Evolutionary conservation across 2,797 vertebrate genomes (phyloP), one percentile per base, ranked within the genome.

Genomic region (Galaxias olidus): DNA sequence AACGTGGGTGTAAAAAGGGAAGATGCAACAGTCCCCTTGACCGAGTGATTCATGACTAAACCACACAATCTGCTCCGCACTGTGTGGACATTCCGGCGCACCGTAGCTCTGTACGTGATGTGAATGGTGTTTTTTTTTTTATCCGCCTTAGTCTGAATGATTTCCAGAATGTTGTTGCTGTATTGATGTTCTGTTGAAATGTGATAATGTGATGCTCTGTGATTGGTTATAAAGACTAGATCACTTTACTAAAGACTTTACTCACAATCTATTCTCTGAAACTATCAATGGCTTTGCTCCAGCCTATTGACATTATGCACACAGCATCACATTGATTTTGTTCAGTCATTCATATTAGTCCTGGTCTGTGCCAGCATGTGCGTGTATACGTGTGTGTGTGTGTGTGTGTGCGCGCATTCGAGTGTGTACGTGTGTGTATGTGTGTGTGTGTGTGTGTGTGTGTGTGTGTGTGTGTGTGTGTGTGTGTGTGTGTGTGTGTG

Each of bases 41-140:
- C 84, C 8, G 69, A 79, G 78, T 88, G 87, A 88, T 88, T 88
- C 87, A 85, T 88, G 85, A 77, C 81, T 79, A 83, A 84, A 81
- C 84, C 82, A 50, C 19, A 41, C 53, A 75, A 82, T 78, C 78
- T 72, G 77, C 76, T 65, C 84, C 72, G 84, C 82, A 68, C 82
- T 77, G 82, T 88, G 85, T 88, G 87, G 87, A 84, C 69, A 69
- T 83, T 82, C 79, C 20, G 68, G 85, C 83, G 77, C 81, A 75
- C 80, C 77, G 76, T 86, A 81, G 84, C 73, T 65, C 73, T 78
- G 80, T 86, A 88, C 81, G 81, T 88, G 86, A 89, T 82, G 76
- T 88, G 86, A 88, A 89, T 88, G 86, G 77, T 75, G 79, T 85
- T 47, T 86, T 85, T 30, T 30, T 30, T 30, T 30, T 30, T 30